Evolutionary conservation across 2,113 vertebrate genomes (phyloP).

Genomic region (Trematocara zebra): DNA sequence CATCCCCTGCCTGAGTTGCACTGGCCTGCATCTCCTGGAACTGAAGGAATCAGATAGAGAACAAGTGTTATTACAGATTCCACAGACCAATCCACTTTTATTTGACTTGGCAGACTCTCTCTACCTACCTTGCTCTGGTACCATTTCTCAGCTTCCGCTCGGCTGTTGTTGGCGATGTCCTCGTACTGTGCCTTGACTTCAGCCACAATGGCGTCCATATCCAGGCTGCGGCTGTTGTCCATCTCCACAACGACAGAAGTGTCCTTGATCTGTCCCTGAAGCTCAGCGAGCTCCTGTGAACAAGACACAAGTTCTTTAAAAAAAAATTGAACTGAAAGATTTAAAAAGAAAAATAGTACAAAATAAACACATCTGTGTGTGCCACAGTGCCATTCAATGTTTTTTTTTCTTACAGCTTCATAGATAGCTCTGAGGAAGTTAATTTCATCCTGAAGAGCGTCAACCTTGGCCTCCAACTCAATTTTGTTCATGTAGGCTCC

Average conservation of each 20-base stretch:
- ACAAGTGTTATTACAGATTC: background rate
- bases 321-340: background rate
- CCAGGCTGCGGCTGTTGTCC: slow-evolving; percentile 83
- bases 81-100: background rate
- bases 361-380: background rate
- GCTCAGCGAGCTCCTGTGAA: slow-evolving; percentile 77
- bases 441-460: slow-evolving; percentile 84
- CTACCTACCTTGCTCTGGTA: slow-evolving; percentile 78
- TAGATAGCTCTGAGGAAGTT: slow-evolving; percentile 84
- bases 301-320: background rate
- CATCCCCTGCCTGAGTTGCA: slow-evolving; percentile 68
- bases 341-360: background rate
- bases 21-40: slow-evolving; percentile 73
- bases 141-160: slow-evolving; percentile 74
- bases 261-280: slow-evolving; percentile 83
- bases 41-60: slow-evolving; percentile 54
- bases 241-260: slow-evolving; percentile 84
- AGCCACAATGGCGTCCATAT: slow-evolving; percentile 82
- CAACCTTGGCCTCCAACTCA: slow-evolving; percentile 87
- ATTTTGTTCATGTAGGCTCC: slow-evolving; percentile 87
- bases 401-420: slow-evolving; percentile 74
- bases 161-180: slow-evolving; percentile 75
- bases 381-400: background rate
- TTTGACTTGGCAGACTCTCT: background rate
- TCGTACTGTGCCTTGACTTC: slow-evolving; percentile 86